Conservation (phyloP, 2,888 invertebrate genomes). For the Craniophora ligustri region DNA sequence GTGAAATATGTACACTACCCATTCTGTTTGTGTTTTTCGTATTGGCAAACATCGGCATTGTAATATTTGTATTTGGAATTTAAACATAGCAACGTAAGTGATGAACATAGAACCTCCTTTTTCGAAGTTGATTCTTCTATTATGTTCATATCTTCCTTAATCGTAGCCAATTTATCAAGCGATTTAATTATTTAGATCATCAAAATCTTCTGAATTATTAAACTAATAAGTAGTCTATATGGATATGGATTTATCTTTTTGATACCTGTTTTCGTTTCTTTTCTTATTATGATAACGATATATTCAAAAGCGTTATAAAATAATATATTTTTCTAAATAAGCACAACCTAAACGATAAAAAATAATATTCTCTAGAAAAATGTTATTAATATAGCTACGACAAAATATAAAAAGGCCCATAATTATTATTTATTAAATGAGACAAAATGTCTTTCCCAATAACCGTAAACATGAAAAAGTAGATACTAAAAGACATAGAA, state of each 20-base stretch:
- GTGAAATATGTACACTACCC: neutral
- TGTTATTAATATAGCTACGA: neutral
- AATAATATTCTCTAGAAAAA: neutral
- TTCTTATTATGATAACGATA: too few relatives aligned
- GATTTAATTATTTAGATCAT: too few relatives aligned
- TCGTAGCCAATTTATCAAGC: too few relatives aligned
- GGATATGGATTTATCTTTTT: too few relatives aligned
- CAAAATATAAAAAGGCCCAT: slow-evolving; percentile 10
- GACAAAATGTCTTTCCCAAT: slow-evolving; percentile 17
- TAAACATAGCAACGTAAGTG: neutral
- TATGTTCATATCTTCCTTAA: too few relatives aligned
- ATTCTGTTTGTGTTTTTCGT: slow-evolving; percentile 17
- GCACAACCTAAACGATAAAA: neutral
- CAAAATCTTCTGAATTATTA: too few relatives aligned
- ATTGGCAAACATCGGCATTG: neutral
- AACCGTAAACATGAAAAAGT: slow-evolving; percentile 20
- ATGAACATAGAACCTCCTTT: too few relatives aligned
- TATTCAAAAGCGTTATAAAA: too few relatives aligned
- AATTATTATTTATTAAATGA: slow-evolving; percentile 27
- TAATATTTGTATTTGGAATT: neutral
- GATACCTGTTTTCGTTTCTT: too few relatives aligned
- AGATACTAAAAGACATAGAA: slow-evolving; percentile 26
- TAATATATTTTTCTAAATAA: too few relatives aligned
- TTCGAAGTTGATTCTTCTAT: too few relatives aligned
- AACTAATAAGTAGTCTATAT: too few relatives aligned